Evolutionary conservation across 2,113 vertebrate species (phyloP).

Genomic region (Gopherus flavomarginatus): DNA sequence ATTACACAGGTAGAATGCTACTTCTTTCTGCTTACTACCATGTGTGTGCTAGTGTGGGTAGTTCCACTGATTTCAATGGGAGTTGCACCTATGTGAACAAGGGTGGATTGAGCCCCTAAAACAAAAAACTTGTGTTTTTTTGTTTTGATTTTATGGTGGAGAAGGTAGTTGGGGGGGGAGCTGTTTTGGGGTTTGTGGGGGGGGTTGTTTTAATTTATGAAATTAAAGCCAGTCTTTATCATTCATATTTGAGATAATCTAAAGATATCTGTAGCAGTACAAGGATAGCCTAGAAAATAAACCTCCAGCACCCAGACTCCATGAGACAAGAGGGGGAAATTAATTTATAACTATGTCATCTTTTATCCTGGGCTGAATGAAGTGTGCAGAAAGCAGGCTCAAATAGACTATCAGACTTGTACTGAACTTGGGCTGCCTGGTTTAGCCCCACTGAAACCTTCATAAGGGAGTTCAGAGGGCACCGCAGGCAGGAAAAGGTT

Average conservation of each 20-base stretch:
- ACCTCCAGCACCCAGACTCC: not conserved
- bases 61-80: not conserved
- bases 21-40: not conserved
- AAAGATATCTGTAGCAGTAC: not conserved
- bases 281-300: not conserved
- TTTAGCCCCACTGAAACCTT: not conserved
- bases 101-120: not conserved
- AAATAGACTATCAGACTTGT: not conserved
- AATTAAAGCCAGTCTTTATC: not conserved
- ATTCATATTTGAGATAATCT: not conserved
- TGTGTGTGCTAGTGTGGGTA: not conserved
- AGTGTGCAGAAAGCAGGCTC: not conserved
- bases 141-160: not conserved
- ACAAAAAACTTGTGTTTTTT: not conserved
- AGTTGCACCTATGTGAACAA: not conserved
- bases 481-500: not conserved
- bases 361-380: not conserved
- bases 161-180: too few species aligned
- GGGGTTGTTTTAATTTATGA: not conserved
- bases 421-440: not conserved
- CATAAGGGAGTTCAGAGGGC: fast-evolving
- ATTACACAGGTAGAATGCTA: not conserved
- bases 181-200: not conserved
- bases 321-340: not conserved
- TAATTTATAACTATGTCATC: not conserved